These are phyloP conservation scores for Brachyhypopomus occidentalis DNA, from an alignment of 2,113 vertebrate species.

Conservation along the genomic window DNA sequence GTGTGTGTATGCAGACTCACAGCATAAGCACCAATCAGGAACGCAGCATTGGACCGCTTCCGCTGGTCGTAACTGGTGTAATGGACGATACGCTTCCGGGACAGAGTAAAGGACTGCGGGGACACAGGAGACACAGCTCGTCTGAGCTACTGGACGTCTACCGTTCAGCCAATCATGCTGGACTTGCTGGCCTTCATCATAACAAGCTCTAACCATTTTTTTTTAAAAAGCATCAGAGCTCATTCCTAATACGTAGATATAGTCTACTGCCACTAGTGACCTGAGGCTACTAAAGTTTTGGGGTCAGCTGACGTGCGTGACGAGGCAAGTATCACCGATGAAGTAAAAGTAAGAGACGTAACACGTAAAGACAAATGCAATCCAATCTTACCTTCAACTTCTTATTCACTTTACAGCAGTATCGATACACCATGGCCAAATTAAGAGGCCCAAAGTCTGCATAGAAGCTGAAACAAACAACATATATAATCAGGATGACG, in stretches of 20 bases:
- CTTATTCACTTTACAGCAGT: conserved; percentile 92
- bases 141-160: neutral
- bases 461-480: conserved; percentile 82
- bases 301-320: too few species aligned
- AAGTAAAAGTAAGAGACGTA: neutral
- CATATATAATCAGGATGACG: too few species aligned
- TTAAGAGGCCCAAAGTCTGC: conserved; percentile 94
- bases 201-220: too few species aligned
- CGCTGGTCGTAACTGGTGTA: conserved; percentile 88
- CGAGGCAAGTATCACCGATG: neutral
- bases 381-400: conserved; percentile 85
- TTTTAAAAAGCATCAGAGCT: too few species aligned
- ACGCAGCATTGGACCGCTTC: conserved; percentile 87
- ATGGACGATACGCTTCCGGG: conserved; percentile 88
- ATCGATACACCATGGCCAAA: conserved; percentile 91
- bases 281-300: too few species aligned
- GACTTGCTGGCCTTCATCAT: too few species aligned
- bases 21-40: conserved; percentile 88
- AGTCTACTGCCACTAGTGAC: too few species aligned
- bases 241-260: too few species aligned
- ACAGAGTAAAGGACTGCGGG: conserved; percentile 85
- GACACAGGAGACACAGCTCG: conserved; percentile 24
- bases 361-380: neutral
- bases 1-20: conserved; percentile 72
- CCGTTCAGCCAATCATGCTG: too few species aligned